A percentile compares a stretch with the other conserved stretches of the same genome.
These are phyloP conservation scores for Drosophila seguyi DNA, from an alignment of 1,140 invertebrate genomes.

Conservation along the genomic window DNA sequence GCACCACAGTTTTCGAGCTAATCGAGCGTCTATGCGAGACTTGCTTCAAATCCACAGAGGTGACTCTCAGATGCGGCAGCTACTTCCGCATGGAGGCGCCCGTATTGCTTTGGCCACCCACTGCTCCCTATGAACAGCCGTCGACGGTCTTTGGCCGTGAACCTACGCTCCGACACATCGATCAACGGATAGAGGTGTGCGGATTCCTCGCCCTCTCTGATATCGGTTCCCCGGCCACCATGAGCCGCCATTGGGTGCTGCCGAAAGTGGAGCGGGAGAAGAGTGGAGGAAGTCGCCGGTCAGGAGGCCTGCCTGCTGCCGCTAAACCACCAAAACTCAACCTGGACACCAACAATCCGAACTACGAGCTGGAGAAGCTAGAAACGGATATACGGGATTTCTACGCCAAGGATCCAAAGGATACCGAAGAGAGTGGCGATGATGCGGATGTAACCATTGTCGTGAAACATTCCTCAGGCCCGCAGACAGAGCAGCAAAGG, in stretches of 20 bases:
- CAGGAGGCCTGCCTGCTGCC: conserved; percentile 26
- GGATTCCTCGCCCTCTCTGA: conserved; percentile 94
- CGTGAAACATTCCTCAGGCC: conserved; percentile 42
- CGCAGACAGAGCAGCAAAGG: conserved; percentile 88
- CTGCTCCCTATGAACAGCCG: conserved; percentile 84
- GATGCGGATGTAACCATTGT: conserved; percentile 87
- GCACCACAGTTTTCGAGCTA: conserved; percentile 87
- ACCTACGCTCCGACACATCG: conserved; percentile 45
- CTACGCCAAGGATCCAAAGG: conserved; percentile 87
- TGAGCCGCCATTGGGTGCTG: conserved; percentile 95
- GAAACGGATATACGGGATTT: conserved; percentile 85
- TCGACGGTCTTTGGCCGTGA: conserved; percentile 32
- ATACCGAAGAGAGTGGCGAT: conserved; percentile 85
- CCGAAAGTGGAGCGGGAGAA: conserved; percentile 87
- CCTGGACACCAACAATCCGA: conserved; percentile 67
- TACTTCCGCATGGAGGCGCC: conserved; percentile 88
- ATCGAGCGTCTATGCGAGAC: conserved; percentile 91
- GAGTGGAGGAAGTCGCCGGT: conserved; percentile 45
- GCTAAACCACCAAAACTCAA: conserved; percentile 65
- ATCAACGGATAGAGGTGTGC: conserved; percentile 90
- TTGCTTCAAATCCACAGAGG: conserved; percentile 92
- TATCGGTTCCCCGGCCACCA: conserved; percentile 96
- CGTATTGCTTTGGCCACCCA: conserved; percentile 91
- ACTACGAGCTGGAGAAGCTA: conserved; percentile 87
- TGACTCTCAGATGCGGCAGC: conserved; percentile 90